phyloP scores from a whole-genome alignment of 2,797 vertebrate genomes.

The Arctocebus calabarensis region DNA sequence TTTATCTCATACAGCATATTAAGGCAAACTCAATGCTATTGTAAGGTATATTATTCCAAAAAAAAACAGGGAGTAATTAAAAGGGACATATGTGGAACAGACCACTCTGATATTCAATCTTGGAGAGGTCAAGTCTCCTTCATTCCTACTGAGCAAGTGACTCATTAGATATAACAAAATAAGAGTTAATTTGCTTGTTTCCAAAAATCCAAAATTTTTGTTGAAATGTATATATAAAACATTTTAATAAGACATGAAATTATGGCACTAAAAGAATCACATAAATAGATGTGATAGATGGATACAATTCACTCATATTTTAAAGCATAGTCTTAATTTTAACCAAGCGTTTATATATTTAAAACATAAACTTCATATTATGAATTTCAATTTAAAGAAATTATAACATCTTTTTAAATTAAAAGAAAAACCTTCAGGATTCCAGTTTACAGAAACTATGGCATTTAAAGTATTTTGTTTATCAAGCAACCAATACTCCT shows the following conservation, averaged over 20 bases:
- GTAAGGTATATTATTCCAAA: neutral
- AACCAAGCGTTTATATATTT: neutral
- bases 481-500: neutral
- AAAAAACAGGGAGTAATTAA: neutral
- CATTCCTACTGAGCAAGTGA: neutral
- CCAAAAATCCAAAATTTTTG: conserved; percentile 25
- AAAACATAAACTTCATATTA: conserved; percentile 4
- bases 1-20: neutral
- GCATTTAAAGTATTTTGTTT: conserved; percentile 19
- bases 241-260: conserved; percentile 39
- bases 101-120: neutral
- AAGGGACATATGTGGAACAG: neutral
- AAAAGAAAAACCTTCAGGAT: neutral
- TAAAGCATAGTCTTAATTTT: neutral
- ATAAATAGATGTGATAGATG: neutral
- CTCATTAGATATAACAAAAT: neutral
- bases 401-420: neutral
- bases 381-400: conserved; percentile 43
- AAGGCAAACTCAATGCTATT: neutral
- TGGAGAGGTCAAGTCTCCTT: neutral
- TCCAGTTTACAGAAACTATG: neutral
- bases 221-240: conserved; percentile 20
- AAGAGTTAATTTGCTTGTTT: neutral
- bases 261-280: conserved; percentile 11
- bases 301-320: neutral